Base-by-base conservation (phyloP, 2,797 vertebrate genomes). In the Eulemur mongoz region DNA sequence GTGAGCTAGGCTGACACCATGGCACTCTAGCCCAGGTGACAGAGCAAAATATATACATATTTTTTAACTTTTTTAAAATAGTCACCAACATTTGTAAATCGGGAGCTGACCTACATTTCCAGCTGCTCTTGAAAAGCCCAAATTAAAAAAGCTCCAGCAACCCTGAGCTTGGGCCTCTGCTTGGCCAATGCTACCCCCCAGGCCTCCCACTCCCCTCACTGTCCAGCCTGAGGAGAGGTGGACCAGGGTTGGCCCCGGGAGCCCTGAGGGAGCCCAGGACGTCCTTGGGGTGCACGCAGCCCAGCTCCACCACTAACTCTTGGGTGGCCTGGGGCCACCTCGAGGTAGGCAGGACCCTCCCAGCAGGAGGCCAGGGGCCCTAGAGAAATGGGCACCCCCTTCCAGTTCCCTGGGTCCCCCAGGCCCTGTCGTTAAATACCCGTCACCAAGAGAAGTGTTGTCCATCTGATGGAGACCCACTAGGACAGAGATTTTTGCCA, bases 361-460 rank as follows among this genome's bases (percentile, higher is more conserved):
- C 30, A 18, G 54, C 2, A 25, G 85, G 25, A 38, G 18, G n/a
- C 12, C 0, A 38, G 32, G 32, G 45, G 5, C 18, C 57, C 40
- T 73, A 1, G 1, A 35, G 25, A 13, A 20, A 22, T 17, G 0
- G 88, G 25, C 0, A 1, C 1, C 1, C 40, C 20, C 20, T 6
- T 70, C 54, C 15, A 5, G 25, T 2, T 40, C 18, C 48, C 7
- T 8, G 11, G 75, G 15, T 4, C 12, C 17, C 43, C 38, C 13
- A 17, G 45, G 15, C 32, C 30, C 75, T 5, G 4, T 15, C 10
- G 10, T 17, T 25, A 25, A 35, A 50, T 14, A 57, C 48, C n/a
- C 0, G 0, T 61, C 89, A 72, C 59, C 30, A 9, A 40, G 27
- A 70, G 40, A 63, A 69, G 48, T 0, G 3, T 35, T 12, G 0